Conservation (phyloP, 2,113 vertebrate genomes). For the Alexandromys fortis region DNA sequence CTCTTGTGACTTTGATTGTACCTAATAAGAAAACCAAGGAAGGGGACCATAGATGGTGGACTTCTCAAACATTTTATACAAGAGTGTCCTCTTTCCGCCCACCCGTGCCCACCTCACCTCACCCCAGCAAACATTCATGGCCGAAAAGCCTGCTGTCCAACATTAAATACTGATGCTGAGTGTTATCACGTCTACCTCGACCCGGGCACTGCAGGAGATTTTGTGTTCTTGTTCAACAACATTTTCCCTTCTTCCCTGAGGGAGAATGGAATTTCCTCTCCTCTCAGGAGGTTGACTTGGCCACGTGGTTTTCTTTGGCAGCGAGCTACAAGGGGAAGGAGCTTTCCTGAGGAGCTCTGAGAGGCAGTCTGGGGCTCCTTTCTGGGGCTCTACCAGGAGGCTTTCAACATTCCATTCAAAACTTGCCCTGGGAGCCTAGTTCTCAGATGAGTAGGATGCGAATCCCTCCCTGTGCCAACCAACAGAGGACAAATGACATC, state of each 20-base stretch:
- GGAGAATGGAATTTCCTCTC: slow-evolving; percentile 6
- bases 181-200: neutral
- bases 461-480: neutral
- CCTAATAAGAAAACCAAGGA: neutral
- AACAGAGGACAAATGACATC: neutral
- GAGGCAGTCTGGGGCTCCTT: neutral
- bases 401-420: neutral
- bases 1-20: neutral
- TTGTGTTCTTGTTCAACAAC: slow-evolving; percentile 41
- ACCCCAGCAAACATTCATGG: neutral
- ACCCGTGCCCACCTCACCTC: too few relatives aligned
- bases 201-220: neutral
- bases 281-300: neutral
- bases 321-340: slow-evolving; percentile 10
- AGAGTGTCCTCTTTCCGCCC: neutral
- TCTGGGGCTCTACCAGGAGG: neutral
- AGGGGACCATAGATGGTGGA: rapidly evolving
- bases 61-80: neutral
- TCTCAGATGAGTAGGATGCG: neutral
- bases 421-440: neutral
- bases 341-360: neutral
- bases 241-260: neutral
- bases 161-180: neutral
- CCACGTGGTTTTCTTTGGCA: neutral
- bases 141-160: neutral